phyloP scores from a whole-genome alignment of 2,113 vertebrate species.

The Passerina amoena region DNA sequence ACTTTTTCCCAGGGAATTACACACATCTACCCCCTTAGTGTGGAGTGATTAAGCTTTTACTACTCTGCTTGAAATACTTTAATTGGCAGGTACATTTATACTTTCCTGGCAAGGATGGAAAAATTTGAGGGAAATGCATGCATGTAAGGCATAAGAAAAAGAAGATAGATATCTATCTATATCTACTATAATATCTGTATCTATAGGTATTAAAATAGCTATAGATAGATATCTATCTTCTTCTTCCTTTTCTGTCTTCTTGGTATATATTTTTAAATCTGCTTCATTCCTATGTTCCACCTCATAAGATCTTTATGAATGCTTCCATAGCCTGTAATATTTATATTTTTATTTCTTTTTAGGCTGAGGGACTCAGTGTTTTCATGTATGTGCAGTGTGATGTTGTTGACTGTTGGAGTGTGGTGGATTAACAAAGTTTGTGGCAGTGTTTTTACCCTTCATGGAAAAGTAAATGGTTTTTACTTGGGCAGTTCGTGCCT shows the following conservation, averaged over 20 bases:
- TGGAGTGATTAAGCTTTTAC: conserved; percentile 7
- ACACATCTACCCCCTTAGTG: background rate
- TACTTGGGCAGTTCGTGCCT: background rate
- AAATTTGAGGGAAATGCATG: background rate
- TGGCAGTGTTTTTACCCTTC: background rate
- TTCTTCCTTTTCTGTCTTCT: background rate
- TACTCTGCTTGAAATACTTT: conserved; percentile 30
- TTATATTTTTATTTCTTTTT: background rate
- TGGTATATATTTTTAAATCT: background rate
- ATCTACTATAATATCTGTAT: background rate
- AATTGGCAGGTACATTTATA: background rate
- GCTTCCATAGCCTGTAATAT: background rate
- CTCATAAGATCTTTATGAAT: background rate
- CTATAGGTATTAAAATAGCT: background rate
- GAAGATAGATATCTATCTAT: too few relatives aligned
- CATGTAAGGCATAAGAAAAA: background rate
- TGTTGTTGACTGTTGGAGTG: background rate
- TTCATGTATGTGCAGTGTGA: background rate
- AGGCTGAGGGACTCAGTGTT: background rate
- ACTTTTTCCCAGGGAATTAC: conserved; percentile 34
- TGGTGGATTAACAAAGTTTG: background rate
- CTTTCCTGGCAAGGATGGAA: background rate
- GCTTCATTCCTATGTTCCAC: background rate
- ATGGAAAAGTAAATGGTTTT: background rate
- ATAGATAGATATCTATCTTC: background rate